phyloP scores from a whole-genome alignment of 2,888 invertebrate species.

The Xestia c-nigrum region DNA sequence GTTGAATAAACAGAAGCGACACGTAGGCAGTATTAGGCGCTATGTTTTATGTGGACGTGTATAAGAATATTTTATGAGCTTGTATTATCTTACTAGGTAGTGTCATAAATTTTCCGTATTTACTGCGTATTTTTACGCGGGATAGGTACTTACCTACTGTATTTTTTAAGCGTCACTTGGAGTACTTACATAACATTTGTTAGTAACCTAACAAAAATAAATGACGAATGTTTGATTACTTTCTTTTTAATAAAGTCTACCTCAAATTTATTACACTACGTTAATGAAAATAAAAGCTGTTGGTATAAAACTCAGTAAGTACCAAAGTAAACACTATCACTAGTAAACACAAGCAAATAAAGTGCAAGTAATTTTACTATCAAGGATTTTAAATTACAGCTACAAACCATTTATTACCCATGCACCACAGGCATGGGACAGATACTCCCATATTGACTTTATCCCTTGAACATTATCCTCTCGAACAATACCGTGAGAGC shows the following conservation, averaged over 20 bases:
- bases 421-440: conserved; percentile 44
- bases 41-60: conserved; percentile 47
- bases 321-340: not conserved
- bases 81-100: conserved; percentile 33
- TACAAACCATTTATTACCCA: conserved; percentile 54
- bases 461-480: conserved; percentile 60
- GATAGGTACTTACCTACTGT: not conserved
- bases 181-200: not conserved
- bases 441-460: conserved; percentile 62
- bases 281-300: not conserved
- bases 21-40: conserved; percentile 64
- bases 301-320: not conserved
- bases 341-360: too few species aligned
- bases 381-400: conserved; percentile 18
- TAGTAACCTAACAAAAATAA: not conserved
- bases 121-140: conserved; percentile 18
- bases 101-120: conserved; percentile 28
- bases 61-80: conserved; percentile 37
- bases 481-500: conserved; percentile 74
- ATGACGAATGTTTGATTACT: not conserved
- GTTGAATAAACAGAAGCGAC: conserved; percentile 80
- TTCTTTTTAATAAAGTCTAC: not conserved
- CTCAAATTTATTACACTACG: not conserved
- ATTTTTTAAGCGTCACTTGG: not conserved
- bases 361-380: not conserved